Evolutionary conservation across 2,888 invertebrate genomes (phyloP), one percentile per base, ranked within the genome.

Genomic region (Acanthopleura granulata): DNA sequence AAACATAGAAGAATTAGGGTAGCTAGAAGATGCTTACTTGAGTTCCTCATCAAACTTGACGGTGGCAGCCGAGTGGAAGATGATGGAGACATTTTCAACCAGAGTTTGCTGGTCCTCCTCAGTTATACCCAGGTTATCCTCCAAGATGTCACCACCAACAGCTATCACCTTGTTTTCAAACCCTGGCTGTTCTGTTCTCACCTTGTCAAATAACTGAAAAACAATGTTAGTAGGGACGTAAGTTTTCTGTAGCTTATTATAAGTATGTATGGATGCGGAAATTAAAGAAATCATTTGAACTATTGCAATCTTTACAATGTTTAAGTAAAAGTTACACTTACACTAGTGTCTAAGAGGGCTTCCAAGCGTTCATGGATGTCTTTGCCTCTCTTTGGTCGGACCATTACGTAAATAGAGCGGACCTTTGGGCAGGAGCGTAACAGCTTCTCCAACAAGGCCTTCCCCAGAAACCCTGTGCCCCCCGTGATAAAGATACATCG

Each of bases 61-160:
- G 3, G 96, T 97, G n/a, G 98, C 98, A 0, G 97, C 98, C 88
- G 95, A 94, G 89, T 98, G 97, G 88, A 96, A 97, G 0, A 97
- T 94, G 51, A 98, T 93, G 49, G 94, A 93, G 1, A 95, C 95
- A 86, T 95, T 94, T 11, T 94, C 92, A 0, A 92, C 90, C 15
- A 97, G 88, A 0, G 91, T 91, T 0, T 92, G 89, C 73, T 93
- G 90, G 49, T 94, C 91, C 72, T 93, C 93, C 0, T 92, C 91
- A 76, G 80, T 85, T 30, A 92, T 82, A 9, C 91, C 92, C 22
- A 92, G 81, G 16, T 86, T 83, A 3, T 87, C 86, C 30, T 90
- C 86, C 80, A 91, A 85, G 73, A 92, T 84, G 81, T 92, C 91
- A 18, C 91, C 92, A 91, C 97, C 89, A 9, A 97, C 93, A 12